phyloP scores from a whole-genome alignment of 2,113 vertebrate genomes.

The Gorsachius goisagi region DNA sequence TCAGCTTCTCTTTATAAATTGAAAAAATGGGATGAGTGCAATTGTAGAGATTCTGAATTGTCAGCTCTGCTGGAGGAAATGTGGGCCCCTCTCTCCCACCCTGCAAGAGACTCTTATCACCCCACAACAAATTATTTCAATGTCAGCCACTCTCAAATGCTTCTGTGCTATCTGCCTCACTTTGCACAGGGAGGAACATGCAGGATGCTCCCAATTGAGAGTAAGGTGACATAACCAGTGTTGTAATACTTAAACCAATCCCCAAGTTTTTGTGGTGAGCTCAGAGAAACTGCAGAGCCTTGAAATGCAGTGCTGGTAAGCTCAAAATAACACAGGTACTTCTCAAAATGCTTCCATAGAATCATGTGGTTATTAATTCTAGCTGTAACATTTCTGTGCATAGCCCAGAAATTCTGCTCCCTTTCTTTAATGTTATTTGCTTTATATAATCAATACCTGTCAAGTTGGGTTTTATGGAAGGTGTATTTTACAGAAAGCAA shows the following conservation, averaged over 20 bases:
- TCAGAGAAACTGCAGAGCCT: neutral
- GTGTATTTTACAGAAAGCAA: neutral
- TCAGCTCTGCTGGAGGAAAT: neutral
- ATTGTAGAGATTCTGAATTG: neutral
- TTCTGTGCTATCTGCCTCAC: neutral
- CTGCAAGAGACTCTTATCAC: neutral
- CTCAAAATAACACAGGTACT: neutral
- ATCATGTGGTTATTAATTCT: neutral
- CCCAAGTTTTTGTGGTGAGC: too few relatives aligned
- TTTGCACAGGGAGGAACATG: neutral
- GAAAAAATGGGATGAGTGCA: neutral
- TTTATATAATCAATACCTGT: neutral
- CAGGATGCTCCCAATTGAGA: neutral
- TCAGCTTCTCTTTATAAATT: neutral
- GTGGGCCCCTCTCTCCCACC: neutral
- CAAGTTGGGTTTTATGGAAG: neutral
- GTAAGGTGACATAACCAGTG: neutral
- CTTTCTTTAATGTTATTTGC: neutral
- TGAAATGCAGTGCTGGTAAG: neutral
- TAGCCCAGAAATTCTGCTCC: neutral
- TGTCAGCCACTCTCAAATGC: neutral
- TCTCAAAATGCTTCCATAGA: neutral
- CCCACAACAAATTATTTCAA: neutral
- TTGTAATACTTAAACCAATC: neutral
- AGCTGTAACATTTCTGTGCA: neutral